Base-by-base conservation (phyloP, 2,113 vertebrate genomes). In the Phycodurus eques region DNA sequence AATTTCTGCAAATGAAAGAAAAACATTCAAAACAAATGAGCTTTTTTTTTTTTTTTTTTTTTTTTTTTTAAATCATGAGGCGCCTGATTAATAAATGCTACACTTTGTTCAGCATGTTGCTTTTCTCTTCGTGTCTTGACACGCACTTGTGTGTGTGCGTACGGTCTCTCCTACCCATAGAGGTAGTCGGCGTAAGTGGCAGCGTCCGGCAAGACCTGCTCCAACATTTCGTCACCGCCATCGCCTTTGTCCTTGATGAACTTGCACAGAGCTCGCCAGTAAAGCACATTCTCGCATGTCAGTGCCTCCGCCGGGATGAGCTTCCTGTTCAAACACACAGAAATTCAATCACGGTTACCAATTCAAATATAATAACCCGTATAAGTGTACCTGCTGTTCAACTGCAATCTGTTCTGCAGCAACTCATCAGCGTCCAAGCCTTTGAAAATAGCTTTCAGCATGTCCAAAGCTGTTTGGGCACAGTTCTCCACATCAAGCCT, bases 401-500 rank as follows among this genome's bases (percentile, higher is more conserved):
- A 87, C 49, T 80, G 88, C 66, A 90, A 84, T 81, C 80, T 90
- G 53, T 88, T 88, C 76, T 92, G 87, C 76, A 93, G 81, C 12
- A 95, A 77, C 1, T 96, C 93, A 47, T 82, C 89, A n/a, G 90
- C 47, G 1, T 92, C 68, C 59, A 83, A 93, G 60, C 85, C 74
- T 19, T 88, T 90, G 86, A 98, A 97, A 3, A 95, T 68, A 54
- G 94, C 91, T 64, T 91, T 93, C 67, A 98, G 91, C 11, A 89
- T 92, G 31, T 89, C 82, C 46, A 91, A 77, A 2, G 95, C 95
- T 2, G 94, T 96, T 76, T 96, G 92, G 17, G 94, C 85, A 39
- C 94, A 98, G 79, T 98, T 95, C 88, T 99, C 98, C 14, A 98
- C 95, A 86, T 99, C 98, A 71, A 99, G 89, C 17, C 93, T 91